Conservation (phyloP, 2,888 invertebrate species). For the Cistogaster globosa region DNA sequence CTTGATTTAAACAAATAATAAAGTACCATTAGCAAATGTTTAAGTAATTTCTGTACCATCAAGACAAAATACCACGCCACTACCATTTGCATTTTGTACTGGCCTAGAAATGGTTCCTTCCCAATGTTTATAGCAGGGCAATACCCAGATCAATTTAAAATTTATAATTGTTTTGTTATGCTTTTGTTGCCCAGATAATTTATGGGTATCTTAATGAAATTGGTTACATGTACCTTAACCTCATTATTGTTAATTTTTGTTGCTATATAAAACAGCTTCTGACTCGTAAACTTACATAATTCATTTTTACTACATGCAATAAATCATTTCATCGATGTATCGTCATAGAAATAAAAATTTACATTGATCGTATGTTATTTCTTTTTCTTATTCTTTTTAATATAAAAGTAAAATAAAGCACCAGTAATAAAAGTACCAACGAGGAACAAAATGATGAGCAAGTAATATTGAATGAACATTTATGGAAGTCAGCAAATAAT, state of each 20-base stretch:
- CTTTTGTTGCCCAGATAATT: conserved; percentile 7
- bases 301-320: conserved; percentile 45
- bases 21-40: no score
- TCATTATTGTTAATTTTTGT: conserved; percentile 48
- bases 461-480: conserved; percentile 47
- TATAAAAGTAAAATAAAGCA: conserved; percentile 29
- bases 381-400: background rate
- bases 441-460: conserved; percentile 20
- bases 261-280: conserved; percentile 63
- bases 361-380: conserved; percentile 40
- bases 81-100: background rate
- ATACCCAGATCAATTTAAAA: conserved; percentile 15
- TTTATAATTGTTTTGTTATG: conserved; percentile 32
- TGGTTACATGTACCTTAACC: conserved; percentile 61
- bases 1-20: no score
- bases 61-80: no score
- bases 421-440: background rate
- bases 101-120: background rate
- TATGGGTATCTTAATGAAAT: conserved; percentile 40
- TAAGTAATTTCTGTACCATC: no score
- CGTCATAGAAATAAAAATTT: conserved; percentile 55
- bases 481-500: conserved; percentile 14
- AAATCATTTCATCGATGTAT: conserved; percentile 69
- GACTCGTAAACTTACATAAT: conserved; percentile 58
- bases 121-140: background rate